Percentiles rank a stretch among this genome's conserved stretches.
Conservation (phyloP, 2,113 vertebrate genomes). For the Murina feae region DNA sequence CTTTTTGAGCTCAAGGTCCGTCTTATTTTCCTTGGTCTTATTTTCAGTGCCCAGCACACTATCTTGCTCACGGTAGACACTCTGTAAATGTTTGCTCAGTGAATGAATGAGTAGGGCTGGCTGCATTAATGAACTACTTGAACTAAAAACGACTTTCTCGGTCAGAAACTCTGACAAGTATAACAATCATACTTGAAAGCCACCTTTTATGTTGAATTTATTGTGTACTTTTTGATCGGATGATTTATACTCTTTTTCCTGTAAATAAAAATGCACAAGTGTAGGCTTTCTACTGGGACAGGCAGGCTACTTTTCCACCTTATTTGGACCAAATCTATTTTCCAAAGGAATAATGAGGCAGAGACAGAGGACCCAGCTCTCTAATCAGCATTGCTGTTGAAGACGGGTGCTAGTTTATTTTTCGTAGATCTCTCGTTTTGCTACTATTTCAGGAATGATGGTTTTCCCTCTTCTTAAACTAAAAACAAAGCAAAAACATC, state of each 20-base stretch:
- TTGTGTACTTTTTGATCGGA: neutral
- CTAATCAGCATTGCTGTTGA: neutral
- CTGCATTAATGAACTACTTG: neutral
- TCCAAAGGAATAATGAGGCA: neutral
- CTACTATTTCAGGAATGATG: constrained; percentile 6
- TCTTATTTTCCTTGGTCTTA: neutral
- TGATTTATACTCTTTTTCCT: neutral
- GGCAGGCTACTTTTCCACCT: neutral
- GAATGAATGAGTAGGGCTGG: neutral
- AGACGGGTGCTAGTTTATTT: neutral
- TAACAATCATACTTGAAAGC: neutral
- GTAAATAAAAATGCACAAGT: neutral
- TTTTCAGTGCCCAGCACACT: neutral
- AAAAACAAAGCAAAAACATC: neutral
- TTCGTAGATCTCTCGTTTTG: neutral
- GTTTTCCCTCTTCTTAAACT: constrained; percentile 4
- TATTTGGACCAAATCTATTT: constrained; percentile 8
- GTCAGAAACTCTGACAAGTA: neutral
- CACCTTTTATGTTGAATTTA: neutral
- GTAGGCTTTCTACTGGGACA: neutral
- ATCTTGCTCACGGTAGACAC: neutral
- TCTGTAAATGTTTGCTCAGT: neutral
- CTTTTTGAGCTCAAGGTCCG: neutral
- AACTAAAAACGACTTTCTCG: neutral
- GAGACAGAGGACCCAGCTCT: neutral